These are phyloP conservation scores for Hyalella azteca DNA, from an alignment of 2,888 invertebrate genomes.

Conservation along the genomic window DNA sequence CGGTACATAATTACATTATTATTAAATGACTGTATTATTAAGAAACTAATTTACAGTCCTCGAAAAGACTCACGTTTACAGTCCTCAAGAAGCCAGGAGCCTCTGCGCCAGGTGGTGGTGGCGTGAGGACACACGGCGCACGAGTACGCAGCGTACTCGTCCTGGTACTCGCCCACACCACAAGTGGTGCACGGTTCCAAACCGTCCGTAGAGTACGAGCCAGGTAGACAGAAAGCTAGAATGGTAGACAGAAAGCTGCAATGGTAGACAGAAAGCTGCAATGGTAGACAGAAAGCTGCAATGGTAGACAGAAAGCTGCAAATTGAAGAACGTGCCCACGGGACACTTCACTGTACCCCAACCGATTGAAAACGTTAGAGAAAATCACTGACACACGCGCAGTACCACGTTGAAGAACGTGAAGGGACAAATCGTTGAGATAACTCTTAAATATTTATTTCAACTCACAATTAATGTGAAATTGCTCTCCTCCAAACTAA, in stretches of 20 bases:
- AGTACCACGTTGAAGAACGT: too few relatives aligned
- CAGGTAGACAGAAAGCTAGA: constrained; percentile 64
- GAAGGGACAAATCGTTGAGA: too few relatives aligned
- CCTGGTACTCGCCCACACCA: constrained; percentile 63
- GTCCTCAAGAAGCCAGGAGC: constrained; percentile 63
- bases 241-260: background rate
- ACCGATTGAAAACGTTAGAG: too few relatives aligned
- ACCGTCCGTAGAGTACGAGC: constrained; percentile 63
- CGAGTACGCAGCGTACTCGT: constrained; percentile 62
- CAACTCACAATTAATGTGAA: too few relatives aligned
- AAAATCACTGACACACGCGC: too few relatives aligned
- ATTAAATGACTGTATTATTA: background rate
- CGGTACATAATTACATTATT: background rate
- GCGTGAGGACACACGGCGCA: constrained; percentile 63
- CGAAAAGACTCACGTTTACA: constrained; percentile 67
- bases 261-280: background rate
- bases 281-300: constrained; percentile 66
- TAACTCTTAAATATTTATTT: too few relatives aligned
- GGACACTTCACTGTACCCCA: constrained; percentile 70
- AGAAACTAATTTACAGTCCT: too few relatives aligned
- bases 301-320: constrained; percentile 67
- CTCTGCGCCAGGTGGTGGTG: constrained; percentile 63
- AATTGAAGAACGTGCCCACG: constrained; percentile 71
- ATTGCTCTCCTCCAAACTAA: too few relatives aligned
- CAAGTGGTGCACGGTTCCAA: constrained; percentile 65